phyloP scores from a whole-genome alignment of 2,113 vertebrate genomes.

The Oreamnos americanus region DNA sequence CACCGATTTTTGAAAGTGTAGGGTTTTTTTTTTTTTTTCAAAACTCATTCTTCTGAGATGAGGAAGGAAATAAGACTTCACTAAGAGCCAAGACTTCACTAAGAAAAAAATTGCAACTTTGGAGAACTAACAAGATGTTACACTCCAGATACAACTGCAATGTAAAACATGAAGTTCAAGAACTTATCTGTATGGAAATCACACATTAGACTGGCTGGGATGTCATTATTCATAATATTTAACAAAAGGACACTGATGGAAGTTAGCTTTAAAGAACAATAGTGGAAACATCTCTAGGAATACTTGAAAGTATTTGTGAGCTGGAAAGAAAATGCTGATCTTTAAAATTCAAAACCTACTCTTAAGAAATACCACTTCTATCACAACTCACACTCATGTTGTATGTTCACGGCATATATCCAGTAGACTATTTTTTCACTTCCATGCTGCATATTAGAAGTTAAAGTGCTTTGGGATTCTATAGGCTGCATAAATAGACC shows the following conservation, averaged over 20 bases:
- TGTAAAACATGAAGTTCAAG: not conserved
- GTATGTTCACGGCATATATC: not conserved
- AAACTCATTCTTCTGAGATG: not conserved
- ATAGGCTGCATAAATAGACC: not conserved
- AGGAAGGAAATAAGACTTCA: not conserved
- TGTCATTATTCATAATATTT: not conserved
- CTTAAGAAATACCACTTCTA: not conserved
- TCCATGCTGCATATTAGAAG: not conserved
- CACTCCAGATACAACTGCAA: not conserved
- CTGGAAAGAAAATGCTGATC: not conserved
- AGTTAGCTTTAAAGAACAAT: constrained; percentile 1
- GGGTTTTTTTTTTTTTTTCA: not conserved
- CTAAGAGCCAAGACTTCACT: not conserved
- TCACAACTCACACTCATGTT: not conserved
- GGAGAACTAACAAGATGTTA: rapidly evolving
- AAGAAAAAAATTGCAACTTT: rapidly evolving
- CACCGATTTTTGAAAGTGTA: not conserved
- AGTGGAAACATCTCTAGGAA: not conserved
- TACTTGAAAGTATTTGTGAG: not conserved
- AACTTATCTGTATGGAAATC: not conserved
- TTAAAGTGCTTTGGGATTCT: not conserved
- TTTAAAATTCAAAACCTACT: constrained; percentile 6
- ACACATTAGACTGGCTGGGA: not conserved
- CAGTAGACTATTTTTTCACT: not conserved
- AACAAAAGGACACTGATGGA: not conserved